Conservation (phyloP, 2,797 vertebrate genomes). For the Ctenopoma multispine region DNA sequence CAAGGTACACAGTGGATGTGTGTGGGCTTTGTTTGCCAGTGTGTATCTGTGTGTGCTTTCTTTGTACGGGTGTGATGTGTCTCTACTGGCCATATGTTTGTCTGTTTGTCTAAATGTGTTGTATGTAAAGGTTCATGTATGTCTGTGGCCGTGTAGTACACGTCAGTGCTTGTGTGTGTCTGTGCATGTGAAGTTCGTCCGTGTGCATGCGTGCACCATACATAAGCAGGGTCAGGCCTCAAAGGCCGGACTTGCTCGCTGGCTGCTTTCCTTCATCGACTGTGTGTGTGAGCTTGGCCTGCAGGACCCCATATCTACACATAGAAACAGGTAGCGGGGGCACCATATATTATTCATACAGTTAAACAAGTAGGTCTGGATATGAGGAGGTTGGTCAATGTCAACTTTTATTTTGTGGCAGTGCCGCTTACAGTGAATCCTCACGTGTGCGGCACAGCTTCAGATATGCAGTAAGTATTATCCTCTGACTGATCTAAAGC, state of each 20-base stretch:
- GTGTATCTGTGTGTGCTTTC: conserved; percentile 31
- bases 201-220: conserved; percentile 38
- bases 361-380: conserved; percentile 62
- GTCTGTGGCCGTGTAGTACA: not conserved
- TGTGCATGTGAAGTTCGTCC: conserved; percentile 13
- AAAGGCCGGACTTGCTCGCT: conserved; percentile 62
- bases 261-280: conserved; percentile 61
- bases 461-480: not conserved
- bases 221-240: conserved; percentile 68
- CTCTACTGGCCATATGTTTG: not conserved
- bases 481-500: too few species aligned
- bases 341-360: conserved; percentile 77
- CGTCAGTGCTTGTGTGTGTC: not conserved
- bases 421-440: conserved; percentile 47
- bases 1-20: conserved; percentile 71
- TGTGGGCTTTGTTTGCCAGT: conserved; percentile 68
- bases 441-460: conserved; percentile 24
- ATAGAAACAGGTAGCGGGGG: conserved; percentile 73
- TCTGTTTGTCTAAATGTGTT: not conserved
- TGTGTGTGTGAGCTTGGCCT: conserved; percentile 51
- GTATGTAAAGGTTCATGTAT: not conserved
- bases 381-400: conserved; percentile 77
- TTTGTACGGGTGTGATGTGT: not conserved
- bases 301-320: conserved; percentile 60
- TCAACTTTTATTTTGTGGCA: conserved; percentile 74